Evolutionary conservation across 92 coral and sea anemone genomes (phyloP), one percentile per base, ranked within the genome.

Genomic region (Umimayanthus kanabou): DNA sequence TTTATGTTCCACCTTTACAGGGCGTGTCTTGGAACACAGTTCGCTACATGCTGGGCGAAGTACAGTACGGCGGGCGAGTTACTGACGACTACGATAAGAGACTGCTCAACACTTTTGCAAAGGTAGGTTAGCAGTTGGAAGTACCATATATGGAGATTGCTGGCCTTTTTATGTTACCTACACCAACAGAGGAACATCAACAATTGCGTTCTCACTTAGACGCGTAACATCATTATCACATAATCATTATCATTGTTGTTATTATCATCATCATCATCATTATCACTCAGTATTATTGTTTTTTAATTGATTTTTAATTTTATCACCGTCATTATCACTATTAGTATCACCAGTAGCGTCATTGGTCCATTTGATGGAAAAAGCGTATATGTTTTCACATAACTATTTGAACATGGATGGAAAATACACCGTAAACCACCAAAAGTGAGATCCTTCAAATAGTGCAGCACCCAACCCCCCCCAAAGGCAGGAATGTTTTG

Each of bases 11-110:
- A 18, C 20, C 47, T 45, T 23, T 23, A 9, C 72, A 95, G 98
- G 98, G 98, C 73, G 92, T 95, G 73, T 95, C 98, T n/a, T 95
- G 98, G 98, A 95, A 95, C 85, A 95, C 98, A 25, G 95, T 95
- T 57, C 93, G 98, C 7, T 95, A 95, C 91, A 95, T 95, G 98
- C 85, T 95, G 76, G 98, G 98, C 42, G 98, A 95, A 83, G 98
- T 95, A 28, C 98, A 95, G 91, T 95, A 95, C 84, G 98, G 98
- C 5, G 98, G 98, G 50, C 84, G 98, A 69, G 98, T 95, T 30
- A 95, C 98, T 2, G 98, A 95, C 74, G 98, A 95, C 81, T 95
- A 95, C 43, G 98, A 95, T 88, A 95, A 95, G 91, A 89, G 94
- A 74, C 88, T 95, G 30, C 92, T 95, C 75, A 95, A 82, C 89